A percentile compares a stretch with the other conserved stretches of the same genome.
phyloP scores from a whole-genome alignment of 2,113 vertebrate genomes.

The Phalacrocorax brasilianus region DNA sequence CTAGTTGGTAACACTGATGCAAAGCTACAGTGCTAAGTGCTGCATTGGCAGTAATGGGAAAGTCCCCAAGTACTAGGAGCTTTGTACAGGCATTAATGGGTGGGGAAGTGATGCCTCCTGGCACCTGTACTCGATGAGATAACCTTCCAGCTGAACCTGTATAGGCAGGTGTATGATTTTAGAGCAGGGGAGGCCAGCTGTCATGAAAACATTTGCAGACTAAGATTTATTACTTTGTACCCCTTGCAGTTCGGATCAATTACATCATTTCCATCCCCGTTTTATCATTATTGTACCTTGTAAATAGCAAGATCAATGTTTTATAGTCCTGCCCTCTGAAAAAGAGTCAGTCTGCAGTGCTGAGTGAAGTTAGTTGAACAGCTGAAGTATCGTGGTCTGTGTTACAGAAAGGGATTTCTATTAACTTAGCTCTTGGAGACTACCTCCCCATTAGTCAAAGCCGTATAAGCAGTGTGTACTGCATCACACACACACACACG shows the following conservation, averaged over 20 bases:
- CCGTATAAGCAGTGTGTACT: neutral
- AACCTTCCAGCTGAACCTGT: constrained; percentile 19
- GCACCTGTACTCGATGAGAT: neutral
- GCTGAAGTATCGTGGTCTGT: neutral
- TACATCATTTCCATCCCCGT: neutral
- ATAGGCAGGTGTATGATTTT: neutral
- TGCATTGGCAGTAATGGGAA: neutral
- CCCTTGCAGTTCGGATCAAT: neutral
- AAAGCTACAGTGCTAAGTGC: neutral
- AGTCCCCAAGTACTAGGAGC: neutral
- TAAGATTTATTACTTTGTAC: neutral
- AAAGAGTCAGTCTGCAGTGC: neutral
- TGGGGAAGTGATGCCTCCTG: neutral
- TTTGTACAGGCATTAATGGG: neutral
- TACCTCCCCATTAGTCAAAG: neutral
- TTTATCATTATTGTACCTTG: neutral
- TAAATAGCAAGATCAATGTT: neutral
- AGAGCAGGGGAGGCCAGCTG: neutral
- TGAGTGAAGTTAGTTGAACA: neutral
- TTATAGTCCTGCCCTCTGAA: neutral
- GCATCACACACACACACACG: neutral
- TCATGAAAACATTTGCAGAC: neutral
- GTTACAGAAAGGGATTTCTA: neutral
- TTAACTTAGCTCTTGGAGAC: neutral
- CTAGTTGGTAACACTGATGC: neutral